Evolutionary conservation across 2,797 vertebrate species (phyloP), one percentile per base, ranked within the genome.

Genomic region (Botia almorhae): DNA sequence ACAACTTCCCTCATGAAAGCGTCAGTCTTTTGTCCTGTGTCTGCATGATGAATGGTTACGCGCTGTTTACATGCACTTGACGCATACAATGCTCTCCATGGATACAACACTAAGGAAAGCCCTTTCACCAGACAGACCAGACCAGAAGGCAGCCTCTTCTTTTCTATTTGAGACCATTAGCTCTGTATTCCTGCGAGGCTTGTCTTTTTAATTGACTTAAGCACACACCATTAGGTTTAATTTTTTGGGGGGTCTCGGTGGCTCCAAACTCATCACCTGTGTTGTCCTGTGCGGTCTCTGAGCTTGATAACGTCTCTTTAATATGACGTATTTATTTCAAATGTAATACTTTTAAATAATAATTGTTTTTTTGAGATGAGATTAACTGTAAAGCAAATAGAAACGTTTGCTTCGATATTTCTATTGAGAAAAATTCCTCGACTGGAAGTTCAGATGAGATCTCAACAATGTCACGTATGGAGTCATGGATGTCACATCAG

Each of bases 121-220:
- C 19, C 19, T 77, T 69, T 29, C 10, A 78, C 29, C 2, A 4
- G 0, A 2, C 43, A 69, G 26, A 69, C 29, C 55, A 63, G 56
- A 63, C 23, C 43, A 63, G 61, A 63, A 64, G 19, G 50, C 46
- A 33, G n/a, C 16, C 56, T 50, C n/a, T 12, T 61, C 23, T 61
- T 70, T 78, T 71, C 58, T 46, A 78, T 78, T 71, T 63, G 68
- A 53, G 58, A 51, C 56, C 29, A 63, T 39, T 63, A 61, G 29
- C 58, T 71, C 58, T 61, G 26, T 26, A 6, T 55, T 7, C 14
- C 29, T 43, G 14, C 23, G 56, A 71, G 58, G 56, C n/a, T 63
- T 63, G 56, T 63, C 53, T 58, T 70, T 71, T 64, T 53, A 78
- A 78, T 43, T 71, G 68, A 71, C 68, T 63, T 63, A 71, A 39